Conservation (phyloP, 2,888 invertebrate species). For the Micoletzkya japonica region DNA sequence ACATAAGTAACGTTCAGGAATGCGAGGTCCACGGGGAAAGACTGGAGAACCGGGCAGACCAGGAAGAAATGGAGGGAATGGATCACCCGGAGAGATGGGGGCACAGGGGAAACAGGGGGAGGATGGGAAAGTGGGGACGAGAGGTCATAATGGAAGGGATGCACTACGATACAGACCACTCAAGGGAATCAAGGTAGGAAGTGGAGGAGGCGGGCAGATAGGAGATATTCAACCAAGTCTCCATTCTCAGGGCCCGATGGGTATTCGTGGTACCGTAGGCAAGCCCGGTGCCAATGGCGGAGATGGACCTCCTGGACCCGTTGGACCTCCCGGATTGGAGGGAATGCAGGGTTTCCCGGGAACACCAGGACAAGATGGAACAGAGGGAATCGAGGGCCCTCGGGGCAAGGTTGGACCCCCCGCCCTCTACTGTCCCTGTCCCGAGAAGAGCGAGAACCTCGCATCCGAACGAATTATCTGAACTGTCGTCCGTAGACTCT, state of each 20-base stretch:
- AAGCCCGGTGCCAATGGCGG: slow-evolving; percentile 8
- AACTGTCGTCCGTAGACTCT: too few relatives aligned
- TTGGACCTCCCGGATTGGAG: slow-evolving; percentile 14
- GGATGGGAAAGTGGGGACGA: slow-evolving; percentile 4
- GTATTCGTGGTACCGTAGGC: slow-evolving; percentile 13
- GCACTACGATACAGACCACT: slow-evolving; percentile 7
- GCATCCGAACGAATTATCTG: too few relatives aligned
- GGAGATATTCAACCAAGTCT: too few relatives aligned
- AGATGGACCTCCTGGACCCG: slow-evolving; percentile 22
- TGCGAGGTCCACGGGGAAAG: slow-evolving; percentile 16
- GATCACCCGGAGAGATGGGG: slow-evolving; percentile 16
- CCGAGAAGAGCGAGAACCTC: too few relatives aligned
- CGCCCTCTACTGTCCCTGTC: slow-evolving; percentile 20
- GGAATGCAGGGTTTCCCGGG: slow-evolving; percentile 18
- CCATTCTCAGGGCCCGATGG: background rate
- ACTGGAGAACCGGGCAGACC: slow-evolving; percentile 26
- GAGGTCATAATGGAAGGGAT: slow-evolving; percentile 24
- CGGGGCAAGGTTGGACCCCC: background rate
- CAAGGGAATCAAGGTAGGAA: slow-evolving; percentile 16
- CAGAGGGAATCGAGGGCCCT: background rate
- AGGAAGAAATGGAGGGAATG: slow-evolving; percentile 18
- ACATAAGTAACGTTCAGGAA: too few relatives aligned
- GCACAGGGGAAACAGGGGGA: slow-evolving; percentile 12
- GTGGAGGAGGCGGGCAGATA: too few relatives aligned
- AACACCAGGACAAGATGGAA: slow-evolving; percentile 7